Conservation (phyloP, 2,797 vertebrate genomes). For the Pantherophis alleghaniensis region DNA sequence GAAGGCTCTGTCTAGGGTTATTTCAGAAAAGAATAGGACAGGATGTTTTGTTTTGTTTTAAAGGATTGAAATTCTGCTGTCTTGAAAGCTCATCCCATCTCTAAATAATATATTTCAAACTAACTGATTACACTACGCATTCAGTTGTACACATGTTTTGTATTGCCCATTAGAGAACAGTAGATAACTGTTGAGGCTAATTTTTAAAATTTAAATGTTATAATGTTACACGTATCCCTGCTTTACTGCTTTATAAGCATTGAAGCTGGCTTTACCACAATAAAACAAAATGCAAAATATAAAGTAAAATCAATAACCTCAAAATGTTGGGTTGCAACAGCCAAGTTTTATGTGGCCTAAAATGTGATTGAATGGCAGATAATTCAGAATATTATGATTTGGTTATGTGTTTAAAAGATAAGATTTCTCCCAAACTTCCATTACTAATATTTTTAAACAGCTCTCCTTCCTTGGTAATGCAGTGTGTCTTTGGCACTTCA, state of each 20-base stretch:
- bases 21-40: not conserved
- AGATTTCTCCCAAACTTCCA: not conserved
- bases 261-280: not conserved
- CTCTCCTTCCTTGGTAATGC: not conserved
- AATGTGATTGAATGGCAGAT: not conserved
- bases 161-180: not conserved
- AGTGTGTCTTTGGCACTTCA: constrained; percentile 1
- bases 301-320: not conserved
- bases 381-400: not conserved
- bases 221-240: not conserved
- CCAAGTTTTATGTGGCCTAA: not conserved
- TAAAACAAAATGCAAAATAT: not conserved
- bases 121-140: not conserved
- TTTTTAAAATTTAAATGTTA: not conserved
- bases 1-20: not conserved
- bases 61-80: not conserved
- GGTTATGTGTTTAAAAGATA: not conserved
- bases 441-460: not conserved
- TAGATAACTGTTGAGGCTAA: not conserved
- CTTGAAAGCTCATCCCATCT: not conserved
- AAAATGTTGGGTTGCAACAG: not conserved
- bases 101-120: not conserved
- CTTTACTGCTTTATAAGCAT: not conserved
- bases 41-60: not conserved
- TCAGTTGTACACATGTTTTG: not conserved